A percentile compares a stretch with the other conserved stretches of the same genome.
Conservation (phyloP, 2,888 invertebrate genomes). For the Agrochola circellaris region DNA sequence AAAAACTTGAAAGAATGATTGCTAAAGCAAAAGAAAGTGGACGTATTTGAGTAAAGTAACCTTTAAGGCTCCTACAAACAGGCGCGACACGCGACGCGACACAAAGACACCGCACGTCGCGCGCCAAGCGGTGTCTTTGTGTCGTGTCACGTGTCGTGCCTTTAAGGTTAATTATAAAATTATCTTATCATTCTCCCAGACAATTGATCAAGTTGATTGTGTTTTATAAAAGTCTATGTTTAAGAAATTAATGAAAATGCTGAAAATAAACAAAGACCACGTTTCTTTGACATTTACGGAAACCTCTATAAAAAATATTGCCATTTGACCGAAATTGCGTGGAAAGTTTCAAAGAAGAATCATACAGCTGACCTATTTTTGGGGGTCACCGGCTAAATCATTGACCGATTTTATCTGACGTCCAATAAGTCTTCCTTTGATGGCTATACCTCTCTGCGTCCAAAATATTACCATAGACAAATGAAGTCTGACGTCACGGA, state of each 20-base stretch:
- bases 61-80: no score
- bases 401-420: constrained; percentile 9
- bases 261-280: background rate
- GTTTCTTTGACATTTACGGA: background rate
- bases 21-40: background rate
- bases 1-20: no score
- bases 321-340: background rate
- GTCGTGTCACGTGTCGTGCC: no score
- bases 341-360: constrained; percentile 18
- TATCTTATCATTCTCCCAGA: background rate
- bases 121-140: no score
- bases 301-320: background rate
- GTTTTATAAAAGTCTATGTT: no score
- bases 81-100: no score
- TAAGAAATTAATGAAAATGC: background rate
- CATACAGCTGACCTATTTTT: constrained; percentile 36
- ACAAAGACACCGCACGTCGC: no score
- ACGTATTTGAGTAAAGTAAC: background rate
- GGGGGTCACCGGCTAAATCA: background rate
- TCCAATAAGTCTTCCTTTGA: background rate
- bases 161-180: background rate
- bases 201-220: background rate
- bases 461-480: constrained; percentile 20
- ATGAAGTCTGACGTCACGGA: constrained; percentile 4
- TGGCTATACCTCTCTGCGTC: background rate